Evolutionary conservation across 2,888 invertebrate species (phyloP).

Genomic region (Chironomus tentans): DNA sequence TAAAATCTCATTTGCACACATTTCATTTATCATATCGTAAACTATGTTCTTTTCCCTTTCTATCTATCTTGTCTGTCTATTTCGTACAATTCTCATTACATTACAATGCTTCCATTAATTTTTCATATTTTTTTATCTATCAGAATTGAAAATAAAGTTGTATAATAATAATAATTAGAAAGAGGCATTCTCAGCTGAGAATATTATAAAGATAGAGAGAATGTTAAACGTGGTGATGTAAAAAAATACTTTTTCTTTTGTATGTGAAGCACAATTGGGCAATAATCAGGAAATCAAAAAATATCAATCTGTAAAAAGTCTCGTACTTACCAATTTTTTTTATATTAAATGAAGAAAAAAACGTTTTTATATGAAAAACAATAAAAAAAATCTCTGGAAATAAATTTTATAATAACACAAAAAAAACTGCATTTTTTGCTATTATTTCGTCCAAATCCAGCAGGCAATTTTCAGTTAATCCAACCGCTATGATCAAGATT

Average conservation of each 20-base stretch:
- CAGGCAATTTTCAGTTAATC: neutral
- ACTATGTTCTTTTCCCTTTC: neutral
- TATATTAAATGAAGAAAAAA: neutral
- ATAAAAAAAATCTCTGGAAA: neutral
- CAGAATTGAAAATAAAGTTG: too few species aligned
- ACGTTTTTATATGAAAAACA: neutral
- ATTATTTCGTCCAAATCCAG: neutral
- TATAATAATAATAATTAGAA: too few species aligned
- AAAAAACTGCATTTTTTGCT: neutral
- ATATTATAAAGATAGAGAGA: too few species aligned
- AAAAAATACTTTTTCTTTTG: neutral
- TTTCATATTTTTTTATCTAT: too few species aligned
- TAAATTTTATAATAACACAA: neutral
- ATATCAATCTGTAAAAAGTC: neutral
- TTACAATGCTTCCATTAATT: too few species aligned
- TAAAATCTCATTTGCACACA: neutral
- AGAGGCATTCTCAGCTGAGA: too few species aligned
- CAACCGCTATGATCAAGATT: neutral
- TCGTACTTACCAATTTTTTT: neutral
- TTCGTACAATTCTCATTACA: too few species aligned
- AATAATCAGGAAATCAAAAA: conserved; percentile 10
- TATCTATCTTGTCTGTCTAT: neutral
- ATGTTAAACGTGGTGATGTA: too few species aligned
- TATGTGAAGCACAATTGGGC: neutral
- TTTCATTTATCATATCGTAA: conserved; percentile 8